These are phyloP conservation scores for Bactericera cockerelli DNA, from an alignment of 1,140 invertebrate species.

Conservation along the genomic window DNA sequence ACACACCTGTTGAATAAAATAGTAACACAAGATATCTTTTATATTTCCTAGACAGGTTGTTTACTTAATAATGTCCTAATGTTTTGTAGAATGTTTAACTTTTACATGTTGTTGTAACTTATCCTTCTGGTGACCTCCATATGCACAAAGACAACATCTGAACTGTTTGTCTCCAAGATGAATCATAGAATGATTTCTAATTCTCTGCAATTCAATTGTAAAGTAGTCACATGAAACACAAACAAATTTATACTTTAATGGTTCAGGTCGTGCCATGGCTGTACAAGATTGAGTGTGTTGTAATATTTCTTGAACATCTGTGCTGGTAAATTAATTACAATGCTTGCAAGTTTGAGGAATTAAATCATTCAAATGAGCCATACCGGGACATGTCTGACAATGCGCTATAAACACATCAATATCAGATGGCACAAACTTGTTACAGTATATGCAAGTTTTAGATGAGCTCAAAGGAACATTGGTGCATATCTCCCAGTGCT, in stretches of 20 bases:
- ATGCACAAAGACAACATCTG: conserved; percentile 4
- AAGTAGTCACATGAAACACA: not conserved
- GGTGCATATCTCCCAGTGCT: no score
- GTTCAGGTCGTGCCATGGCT: not conserved
- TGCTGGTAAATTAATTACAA: not conserved
- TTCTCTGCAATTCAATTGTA: not conserved
- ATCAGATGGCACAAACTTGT: no score
- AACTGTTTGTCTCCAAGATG: not conserved
- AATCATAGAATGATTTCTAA: not conserved
- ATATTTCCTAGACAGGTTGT: no score
- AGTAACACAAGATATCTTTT: no score
- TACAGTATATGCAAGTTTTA: no score
- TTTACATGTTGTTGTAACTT: not conserved
- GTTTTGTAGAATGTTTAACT: not conserved
- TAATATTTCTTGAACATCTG: not conserved
- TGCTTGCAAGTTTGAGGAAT: not conserved
- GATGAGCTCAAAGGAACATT: no score
- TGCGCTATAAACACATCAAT: no score
- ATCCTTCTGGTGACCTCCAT: not conserved
- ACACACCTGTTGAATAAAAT: no score
- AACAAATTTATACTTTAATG: not conserved
- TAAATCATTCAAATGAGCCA: no score
- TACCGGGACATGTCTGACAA: no score
- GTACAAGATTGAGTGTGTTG: not conserved
- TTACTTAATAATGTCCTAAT: no score